Conservation (phyloP, 2,113 vertebrate genomes). For the Corythaixoides concolor region DNA sequence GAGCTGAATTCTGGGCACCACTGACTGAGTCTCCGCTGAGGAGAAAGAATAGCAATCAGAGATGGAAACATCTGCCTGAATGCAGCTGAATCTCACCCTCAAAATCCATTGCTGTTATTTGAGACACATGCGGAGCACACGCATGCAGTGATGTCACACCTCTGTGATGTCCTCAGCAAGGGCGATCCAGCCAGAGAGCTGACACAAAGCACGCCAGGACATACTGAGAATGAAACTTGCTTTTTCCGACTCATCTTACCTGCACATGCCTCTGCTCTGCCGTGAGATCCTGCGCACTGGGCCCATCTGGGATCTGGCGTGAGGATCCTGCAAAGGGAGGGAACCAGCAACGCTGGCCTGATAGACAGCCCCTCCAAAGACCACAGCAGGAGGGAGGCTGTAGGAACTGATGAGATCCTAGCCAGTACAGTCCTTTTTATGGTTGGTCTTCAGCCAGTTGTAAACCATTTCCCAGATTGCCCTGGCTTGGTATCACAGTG, state of each 20-base stretch:
- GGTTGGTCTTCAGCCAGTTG: background rate
- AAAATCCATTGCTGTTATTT: background rate
- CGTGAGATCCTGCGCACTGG: rapidly evolving
- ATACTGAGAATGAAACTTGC: background rate
- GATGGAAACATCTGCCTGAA: background rate
- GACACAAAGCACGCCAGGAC: background rate
- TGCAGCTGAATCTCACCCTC: background rate
- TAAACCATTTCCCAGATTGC: background rate
- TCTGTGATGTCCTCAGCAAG: background rate
- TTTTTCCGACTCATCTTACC: background rate
- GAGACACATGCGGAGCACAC: background rate
- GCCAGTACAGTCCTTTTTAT: background rate
- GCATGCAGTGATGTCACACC: rapidly evolving
- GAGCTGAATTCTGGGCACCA: background rate
- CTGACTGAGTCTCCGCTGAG: background rate
- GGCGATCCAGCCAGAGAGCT: background rate
- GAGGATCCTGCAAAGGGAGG: background rate
- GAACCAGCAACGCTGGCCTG: background rate
- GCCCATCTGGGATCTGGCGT: rapidly evolving
- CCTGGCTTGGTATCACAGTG: background rate
- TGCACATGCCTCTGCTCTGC: background rate
- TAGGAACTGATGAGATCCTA: background rate
- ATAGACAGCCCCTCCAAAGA: background rate
- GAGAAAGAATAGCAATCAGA: background rate
- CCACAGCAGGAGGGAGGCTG: rapidly evolving